Percentiles rank a stretch among this genome's conserved stretches.
Evolutionary conservation across 2,797 vertebrate genomes (phyloP).

Genomic region (Todus mexicanus): DNA sequence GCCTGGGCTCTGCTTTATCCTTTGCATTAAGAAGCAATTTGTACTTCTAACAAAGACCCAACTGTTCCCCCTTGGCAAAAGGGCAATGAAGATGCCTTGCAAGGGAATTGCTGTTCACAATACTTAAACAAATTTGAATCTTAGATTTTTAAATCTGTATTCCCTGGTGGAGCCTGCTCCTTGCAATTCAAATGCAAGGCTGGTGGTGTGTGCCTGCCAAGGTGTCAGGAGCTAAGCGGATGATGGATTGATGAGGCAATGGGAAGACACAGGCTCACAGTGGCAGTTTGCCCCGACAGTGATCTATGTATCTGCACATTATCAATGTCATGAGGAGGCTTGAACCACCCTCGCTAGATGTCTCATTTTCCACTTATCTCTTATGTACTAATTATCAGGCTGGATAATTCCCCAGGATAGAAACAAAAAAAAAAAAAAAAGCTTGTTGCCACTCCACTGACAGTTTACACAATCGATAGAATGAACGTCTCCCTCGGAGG

Average conservation of each 20-base stretch:
- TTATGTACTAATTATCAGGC: constrained; percentile 61
- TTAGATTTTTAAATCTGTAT: constrained; percentile 78
- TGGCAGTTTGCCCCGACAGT: constrained; percentile 66
- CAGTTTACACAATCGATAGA: constrained; percentile 64
- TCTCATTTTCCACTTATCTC: constrained; percentile 50
- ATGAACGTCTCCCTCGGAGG: not conserved
- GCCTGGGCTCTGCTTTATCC: constrained; percentile 72
- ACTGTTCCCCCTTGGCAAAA: constrained; percentile 75
- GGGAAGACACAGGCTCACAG: constrained; percentile 54
- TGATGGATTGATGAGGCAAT: constrained; percentile 80
- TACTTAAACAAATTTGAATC: constrained; percentile 80
- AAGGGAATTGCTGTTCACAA: constrained; percentile 74
- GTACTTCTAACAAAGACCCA: constrained; percentile 77
- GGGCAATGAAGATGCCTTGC: constrained; percentile 76
- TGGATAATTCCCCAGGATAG: constrained; percentile 55
- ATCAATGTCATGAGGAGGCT: constrained; percentile 63
- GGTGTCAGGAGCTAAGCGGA: constrained; percentile 76
- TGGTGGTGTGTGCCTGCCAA: constrained; percentile 71
- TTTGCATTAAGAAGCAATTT: constrained; percentile 82
- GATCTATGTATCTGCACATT: constrained; percentile 67
- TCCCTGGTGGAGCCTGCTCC: constrained; percentile 61
- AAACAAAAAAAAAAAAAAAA: not conserved
- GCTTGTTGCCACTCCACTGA: constrained; percentile 37
- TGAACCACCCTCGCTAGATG: constrained; percentile 62
- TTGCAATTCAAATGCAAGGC: constrained; percentile 76